phyloP scores from a whole-genome alignment of 2,888 invertebrate genomes.

The Tachystola acroxantha region DNA sequence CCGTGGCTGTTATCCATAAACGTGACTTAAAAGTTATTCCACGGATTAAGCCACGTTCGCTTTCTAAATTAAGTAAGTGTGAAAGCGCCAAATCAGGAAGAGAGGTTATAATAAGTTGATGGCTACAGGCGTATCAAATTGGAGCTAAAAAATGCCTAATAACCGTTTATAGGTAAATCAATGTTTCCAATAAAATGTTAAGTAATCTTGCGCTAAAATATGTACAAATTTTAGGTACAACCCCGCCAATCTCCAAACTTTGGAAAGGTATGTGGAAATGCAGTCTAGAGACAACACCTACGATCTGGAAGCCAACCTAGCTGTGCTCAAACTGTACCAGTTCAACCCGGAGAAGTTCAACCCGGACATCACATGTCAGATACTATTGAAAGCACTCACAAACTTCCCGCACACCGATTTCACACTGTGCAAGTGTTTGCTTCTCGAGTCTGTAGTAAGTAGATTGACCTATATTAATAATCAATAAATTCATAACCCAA shows the following conservation, averaged over 20 bases:
- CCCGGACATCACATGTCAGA: conserved; percentile 89
- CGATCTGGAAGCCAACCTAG: conserved; percentile 97
- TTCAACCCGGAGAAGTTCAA: conserved; percentile 94
- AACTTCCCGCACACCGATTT: conserved; percentile 99
- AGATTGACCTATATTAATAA: conserved; percentile 6
- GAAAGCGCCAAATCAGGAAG: no score
- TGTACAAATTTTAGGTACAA: no score
- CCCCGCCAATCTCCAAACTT: conserved; percentile 93
- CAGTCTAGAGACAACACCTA: conserved; percentile 96
- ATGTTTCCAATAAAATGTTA: conserved; percentile 4
- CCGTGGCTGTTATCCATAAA: no score
- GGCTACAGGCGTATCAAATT: no score
- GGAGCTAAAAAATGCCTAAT: no score
- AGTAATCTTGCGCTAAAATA: no score
- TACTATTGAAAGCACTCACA: conserved; percentile 96
- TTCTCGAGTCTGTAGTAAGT: conserved; percentile 83
- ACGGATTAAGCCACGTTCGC: no score
- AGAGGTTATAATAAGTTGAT: no score
- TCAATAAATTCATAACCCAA: no score
- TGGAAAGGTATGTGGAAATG: conserved; percentile 95
- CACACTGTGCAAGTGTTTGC: conserved; percentile 96
- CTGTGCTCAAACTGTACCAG: conserved; percentile 97
- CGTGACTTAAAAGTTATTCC: no score
- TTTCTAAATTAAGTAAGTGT: no score
- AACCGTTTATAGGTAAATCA: no score